Percentiles rank a stretch among this genome's conserved stretches.
These are phyloP conservation scores for Drosophila bipectinata DNA, from an alignment of 1,140 invertebrate species.

Conservation along the genomic window DNA sequence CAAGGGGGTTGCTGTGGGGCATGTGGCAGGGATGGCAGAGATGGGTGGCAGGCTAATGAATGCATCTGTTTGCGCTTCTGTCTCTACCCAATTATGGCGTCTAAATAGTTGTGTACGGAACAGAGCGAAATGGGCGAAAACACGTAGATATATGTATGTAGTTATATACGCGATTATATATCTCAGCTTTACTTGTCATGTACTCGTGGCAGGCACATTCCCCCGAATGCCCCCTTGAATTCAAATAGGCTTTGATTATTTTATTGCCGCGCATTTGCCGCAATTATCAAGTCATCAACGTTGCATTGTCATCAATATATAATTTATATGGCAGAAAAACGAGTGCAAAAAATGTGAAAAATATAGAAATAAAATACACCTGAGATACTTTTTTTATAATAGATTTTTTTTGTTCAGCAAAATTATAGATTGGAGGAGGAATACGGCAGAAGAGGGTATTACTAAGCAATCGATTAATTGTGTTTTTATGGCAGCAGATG, in stretches of 20 bases:
- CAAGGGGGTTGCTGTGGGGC: not conserved
- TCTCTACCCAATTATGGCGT: constrained; percentile 75
- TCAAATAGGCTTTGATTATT: constrained; percentile 80
- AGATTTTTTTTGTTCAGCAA: not conserved
- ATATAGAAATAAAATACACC: constrained; percentile 46
- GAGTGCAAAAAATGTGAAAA: constrained; percentile 22
- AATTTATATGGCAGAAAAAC: constrained; percentile 61
- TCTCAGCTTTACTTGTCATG: constrained; percentile 34
- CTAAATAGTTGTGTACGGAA: constrained; percentile 63
- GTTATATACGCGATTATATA: constrained; percentile 5
- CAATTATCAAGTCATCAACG: constrained; percentile 82
- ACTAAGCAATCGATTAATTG: constrained; percentile 31
- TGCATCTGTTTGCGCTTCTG: constrained; percentile 50
- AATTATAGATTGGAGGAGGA: not conserved
- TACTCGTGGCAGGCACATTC: constrained; percentile 19
- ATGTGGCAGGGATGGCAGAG: not conserved
- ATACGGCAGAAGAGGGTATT: not conserved
- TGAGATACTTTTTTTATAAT: constrained; percentile 35
- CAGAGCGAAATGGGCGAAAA: constrained; percentile 4
- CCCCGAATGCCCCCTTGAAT: constrained; percentile 31
- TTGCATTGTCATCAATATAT: constrained; percentile 78
- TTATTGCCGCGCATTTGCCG: constrained; percentile 80
- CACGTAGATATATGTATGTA: constrained; percentile 14
- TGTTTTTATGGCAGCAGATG: not conserved
- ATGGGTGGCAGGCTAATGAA: constrained; percentile 40